These are phyloP conservation scores for Ceryle rudis DNA, from an alignment of 2,797 vertebrate genomes.

Conservation along the genomic window DNA sequence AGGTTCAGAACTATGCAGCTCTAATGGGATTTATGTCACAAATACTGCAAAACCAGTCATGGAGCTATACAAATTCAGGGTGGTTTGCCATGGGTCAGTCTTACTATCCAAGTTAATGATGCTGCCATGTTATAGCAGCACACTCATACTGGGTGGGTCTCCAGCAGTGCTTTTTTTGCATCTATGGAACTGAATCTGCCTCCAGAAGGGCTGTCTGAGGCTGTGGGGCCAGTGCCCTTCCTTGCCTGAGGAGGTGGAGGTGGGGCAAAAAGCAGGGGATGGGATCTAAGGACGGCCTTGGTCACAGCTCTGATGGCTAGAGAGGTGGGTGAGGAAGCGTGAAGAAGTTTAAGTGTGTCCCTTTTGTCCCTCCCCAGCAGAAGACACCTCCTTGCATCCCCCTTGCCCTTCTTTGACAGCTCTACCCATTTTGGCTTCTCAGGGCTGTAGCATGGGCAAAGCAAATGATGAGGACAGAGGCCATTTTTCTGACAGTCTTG, in stretches of 20 bases:
- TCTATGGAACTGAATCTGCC: neutral
- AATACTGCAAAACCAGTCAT: neutral
- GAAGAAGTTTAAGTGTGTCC: neutral
- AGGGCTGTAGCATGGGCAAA: neutral
- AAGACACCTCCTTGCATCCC: neutral
- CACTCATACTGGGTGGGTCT: neutral
- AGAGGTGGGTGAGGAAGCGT: neutral
- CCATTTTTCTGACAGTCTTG: neutral
- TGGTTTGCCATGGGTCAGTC: neutral
- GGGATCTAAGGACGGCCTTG: too few species aligned
- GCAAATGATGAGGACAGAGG: accelerated
- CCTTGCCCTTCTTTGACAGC: neutral
- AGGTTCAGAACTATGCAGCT: constrained; percentile 25
- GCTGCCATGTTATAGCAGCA: neutral
- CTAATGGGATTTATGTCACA: neutral
- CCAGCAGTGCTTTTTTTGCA: neutral
- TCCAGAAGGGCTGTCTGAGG: neutral
- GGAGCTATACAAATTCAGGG: neutral
- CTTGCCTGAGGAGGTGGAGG: neutral
- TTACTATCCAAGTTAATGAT: neutral
- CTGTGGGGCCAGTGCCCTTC: neutral
- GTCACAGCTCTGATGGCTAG: neutral
- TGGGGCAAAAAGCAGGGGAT: neutral
- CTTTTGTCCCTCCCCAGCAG: neutral
- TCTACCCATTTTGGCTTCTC: neutral